Conservation (phyloP, 1,140 invertebrate species). For the Drosophila ohnishii region DNA sequence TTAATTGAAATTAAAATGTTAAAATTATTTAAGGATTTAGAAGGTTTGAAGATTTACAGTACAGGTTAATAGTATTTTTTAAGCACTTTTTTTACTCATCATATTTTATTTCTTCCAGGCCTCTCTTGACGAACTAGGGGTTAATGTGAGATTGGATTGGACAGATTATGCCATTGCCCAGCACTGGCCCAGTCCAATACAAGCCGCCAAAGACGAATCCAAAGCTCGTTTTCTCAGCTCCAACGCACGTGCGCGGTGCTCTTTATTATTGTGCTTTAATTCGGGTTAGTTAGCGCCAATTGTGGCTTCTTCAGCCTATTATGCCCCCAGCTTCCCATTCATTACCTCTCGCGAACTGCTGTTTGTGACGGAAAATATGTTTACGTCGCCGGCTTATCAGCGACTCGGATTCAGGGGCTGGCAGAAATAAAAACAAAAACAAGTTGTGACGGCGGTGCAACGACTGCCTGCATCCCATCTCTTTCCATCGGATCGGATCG, state of each 20-base stretch:
- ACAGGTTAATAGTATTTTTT: too few species aligned
- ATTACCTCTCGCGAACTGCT: not conserved
- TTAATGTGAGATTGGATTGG: not conserved
- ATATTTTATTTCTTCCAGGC: not conserved
- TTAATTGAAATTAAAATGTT: too few species aligned
- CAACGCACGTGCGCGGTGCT: constrained; percentile 53
- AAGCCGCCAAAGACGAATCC: not conserved
- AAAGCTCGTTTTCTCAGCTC: constrained; percentile 4
- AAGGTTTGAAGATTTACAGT: too few species aligned
- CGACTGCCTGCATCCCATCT: constrained; percentile 29
- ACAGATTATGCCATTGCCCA: not conserved
- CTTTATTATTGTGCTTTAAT: constrained; percentile 49
- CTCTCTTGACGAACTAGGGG: not conserved
- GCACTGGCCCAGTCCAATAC: constrained; percentile 1
- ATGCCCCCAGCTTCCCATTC: constrained; percentile 12
- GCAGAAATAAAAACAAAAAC: constrained; percentile 43
- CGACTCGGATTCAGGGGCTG: constrained; percentile 12
- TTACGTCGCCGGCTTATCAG: constrained; percentile 64
- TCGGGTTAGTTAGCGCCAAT: constrained; percentile 50
- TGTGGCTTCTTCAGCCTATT: constrained; percentile 1
- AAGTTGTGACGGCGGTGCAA: constrained; percentile 63
- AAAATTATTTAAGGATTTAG: too few species aligned
- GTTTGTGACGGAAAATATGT: constrained; percentile 56
- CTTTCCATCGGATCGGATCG: constrained; percentile 20
- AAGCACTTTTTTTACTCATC: too few species aligned